Evolutionary conservation across 2,888 invertebrate species (phyloP).

Genomic region (Trichopria drosophilae): DNA sequence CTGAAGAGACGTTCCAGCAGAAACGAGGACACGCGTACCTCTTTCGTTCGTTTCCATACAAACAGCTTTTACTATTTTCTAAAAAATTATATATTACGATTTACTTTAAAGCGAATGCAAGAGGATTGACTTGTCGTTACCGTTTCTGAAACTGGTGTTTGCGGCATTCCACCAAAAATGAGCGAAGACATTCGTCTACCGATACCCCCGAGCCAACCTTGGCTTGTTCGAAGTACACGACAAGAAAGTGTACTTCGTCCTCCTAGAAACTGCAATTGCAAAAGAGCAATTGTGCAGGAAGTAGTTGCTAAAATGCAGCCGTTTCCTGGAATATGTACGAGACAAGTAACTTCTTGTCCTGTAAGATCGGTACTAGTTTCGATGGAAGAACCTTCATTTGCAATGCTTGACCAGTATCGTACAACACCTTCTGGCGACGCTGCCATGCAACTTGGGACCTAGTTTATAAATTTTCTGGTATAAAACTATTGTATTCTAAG

Average conservation of each 20-base stretch:
- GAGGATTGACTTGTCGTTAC: constrained; percentile 54
- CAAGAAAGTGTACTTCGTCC: constrained; percentile 73
- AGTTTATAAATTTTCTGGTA: too few relatives aligned
- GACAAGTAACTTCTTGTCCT: constrained; percentile 81
- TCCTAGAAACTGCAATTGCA: constrained; percentile 66
- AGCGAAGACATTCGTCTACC: constrained; percentile 79
- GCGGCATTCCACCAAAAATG: constrained; percentile 75
- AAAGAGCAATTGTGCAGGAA: constrained; percentile 80
- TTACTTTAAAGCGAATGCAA: constrained; percentile 9
- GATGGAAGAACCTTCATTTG: constrained; percentile 82
- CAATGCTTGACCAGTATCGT: constrained; percentile 90
- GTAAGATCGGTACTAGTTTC: constrained; percentile 85
- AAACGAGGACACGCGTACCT: constrained; percentile 68
- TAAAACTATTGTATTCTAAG: too few relatives aligned
- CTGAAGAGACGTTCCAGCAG: constrained; percentile 79
- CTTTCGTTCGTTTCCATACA: constrained; percentile 51
- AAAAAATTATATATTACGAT: constrained; percentile 24
- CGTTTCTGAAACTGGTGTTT: constrained; percentile 66
- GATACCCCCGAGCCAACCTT: constrained; percentile 86
- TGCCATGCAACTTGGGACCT: constrained; percentile 84
- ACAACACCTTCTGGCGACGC: constrained; percentile 92
- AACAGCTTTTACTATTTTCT: constrained; percentile 70
- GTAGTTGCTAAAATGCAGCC: constrained; percentile 89
- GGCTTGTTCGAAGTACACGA: constrained; percentile 71
- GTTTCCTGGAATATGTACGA: constrained; percentile 69